Percentiles rank a stretch among this genome's conserved stretches.
Evolutionary conservation across 2,113 vertebrate species (phyloP).

Genomic region (Gavia stellata): DNA sequence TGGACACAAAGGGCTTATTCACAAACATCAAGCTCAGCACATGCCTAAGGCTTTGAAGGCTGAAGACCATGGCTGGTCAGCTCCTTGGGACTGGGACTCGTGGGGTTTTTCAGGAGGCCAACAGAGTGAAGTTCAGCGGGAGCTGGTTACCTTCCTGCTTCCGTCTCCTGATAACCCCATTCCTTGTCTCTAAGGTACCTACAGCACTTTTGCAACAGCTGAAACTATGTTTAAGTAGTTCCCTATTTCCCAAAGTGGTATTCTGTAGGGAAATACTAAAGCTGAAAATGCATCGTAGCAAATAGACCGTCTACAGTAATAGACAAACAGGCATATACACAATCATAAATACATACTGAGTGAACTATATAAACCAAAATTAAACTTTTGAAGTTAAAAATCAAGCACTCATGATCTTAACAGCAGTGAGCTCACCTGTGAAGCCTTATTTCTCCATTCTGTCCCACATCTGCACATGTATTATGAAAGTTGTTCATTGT

Average conservation of each 20-base stretch:
- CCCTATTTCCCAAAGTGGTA: not conserved
- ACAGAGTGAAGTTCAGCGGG: not conserved
- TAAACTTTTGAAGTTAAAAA: not conserved
- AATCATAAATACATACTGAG: not conserved
- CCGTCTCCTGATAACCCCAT: not conserved
- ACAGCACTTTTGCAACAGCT: not conserved
- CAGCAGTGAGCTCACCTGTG: not conserved
- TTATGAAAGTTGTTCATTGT: not conserved
- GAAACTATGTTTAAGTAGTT: not conserved
- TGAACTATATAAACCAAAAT: not conserved
- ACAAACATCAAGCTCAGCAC: not conserved
- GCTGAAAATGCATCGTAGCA: not conserved
- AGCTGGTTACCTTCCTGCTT: not conserved
- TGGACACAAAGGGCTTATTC: slow-evolving; percentile 53
- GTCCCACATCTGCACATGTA: not conserved
- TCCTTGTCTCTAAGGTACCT: not conserved
- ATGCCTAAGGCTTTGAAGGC: slow-evolving; percentile 2
- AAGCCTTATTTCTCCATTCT: not conserved
- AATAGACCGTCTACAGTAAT: not conserved
- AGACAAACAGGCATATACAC: not conserved
- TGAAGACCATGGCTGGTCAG: not conserved
- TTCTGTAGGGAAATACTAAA: not conserved
- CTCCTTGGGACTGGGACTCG: not conserved
- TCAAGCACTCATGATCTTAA: not conserved
- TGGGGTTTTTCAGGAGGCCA: not conserved